These are phyloP conservation scores for Anguilla obscura DNA, from an alignment of 2,797 vertebrate genomes.

Conservation along the genomic window DNA sequence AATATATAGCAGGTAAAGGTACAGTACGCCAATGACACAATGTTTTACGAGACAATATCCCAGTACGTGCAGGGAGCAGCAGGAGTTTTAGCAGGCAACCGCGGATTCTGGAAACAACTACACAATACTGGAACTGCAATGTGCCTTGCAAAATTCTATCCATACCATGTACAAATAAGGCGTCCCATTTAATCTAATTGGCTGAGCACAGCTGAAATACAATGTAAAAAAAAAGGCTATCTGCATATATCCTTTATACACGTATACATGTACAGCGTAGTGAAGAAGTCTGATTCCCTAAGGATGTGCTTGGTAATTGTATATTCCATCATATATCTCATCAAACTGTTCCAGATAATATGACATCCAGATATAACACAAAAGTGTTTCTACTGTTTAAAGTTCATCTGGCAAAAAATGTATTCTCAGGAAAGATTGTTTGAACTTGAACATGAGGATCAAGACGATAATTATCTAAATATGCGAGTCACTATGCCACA, in stretches of 20 bases:
- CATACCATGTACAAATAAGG: neutral
- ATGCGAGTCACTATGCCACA: constrained; percentile 16
- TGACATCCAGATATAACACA: neutral
- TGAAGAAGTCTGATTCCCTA: neutral
- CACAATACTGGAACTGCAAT: neutral
- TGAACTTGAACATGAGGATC: neutral
- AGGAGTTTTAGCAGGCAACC: neutral
- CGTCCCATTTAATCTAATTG: neutral
- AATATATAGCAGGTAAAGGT: neutral
- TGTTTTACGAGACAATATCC: constrained; percentile 8
- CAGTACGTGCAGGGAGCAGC: neutral
- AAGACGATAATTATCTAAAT: constrained; percentile 10
- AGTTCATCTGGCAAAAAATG: neutral
- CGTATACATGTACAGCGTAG: neutral
- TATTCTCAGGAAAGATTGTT: neutral
- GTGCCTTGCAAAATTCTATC: neutral
- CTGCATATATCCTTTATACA: neutral
- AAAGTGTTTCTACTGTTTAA: neutral
- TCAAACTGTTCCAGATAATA: neutral
- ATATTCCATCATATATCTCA: neutral
- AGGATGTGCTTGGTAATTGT: neutral
- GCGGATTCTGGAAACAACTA: neutral
- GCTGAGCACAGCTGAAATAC: neutral
- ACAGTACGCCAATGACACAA: neutral
- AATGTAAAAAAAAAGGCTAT: neutral